Evolutionary conservation across 2,888 invertebrate genomes (phyloP), one percentile per base, ranked within the genome.

Genomic region (Lepidochrysops patricia): DNA sequence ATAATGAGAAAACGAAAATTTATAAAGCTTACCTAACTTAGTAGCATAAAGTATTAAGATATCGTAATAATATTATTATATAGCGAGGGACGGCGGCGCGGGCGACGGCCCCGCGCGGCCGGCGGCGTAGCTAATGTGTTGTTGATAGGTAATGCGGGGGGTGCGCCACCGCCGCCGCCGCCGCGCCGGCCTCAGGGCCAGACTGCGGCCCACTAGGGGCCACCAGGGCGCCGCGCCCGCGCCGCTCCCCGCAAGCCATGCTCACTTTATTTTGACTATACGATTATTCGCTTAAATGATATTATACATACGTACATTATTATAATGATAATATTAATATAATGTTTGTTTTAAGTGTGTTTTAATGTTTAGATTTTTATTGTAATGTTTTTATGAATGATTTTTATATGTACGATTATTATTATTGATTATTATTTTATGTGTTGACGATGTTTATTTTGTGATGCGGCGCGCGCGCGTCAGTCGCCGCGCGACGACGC

Each of bases 321-420:
- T 82, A 88, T 85, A 84, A 88, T 77, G 82, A 84, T 88, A 89
- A 86, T 88, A 88, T 89, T 89, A 89, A 88, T 89, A 88, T 89
- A 89, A 88, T 89, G 86, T 87, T 89, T 89, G 89, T 89, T 89
- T 89, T 89, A 88, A 88, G 89, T 80, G 89, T 88, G 89, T 88
- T 88, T 89, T 88, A 88, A 89, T 86, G 87, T 88, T 89, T 89
- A 89, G 89, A 89, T 88, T 89, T 89, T 89, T 89, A 89, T 89
- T 89, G 84, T 89, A 89, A 89, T 89, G 89, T 89, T 89, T 89
- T 89, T 88, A 88, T 89, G 88, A 81, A 89, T 88, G 89, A 88
- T 89, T 89, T 88, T 88, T 89, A 89, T 89, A 86, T 84, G 88
- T 88, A 87, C 82, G 83, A 88, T 87, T 87, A 88, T 87, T 88